Evolutionary conservation across 2,113 vertebrate genomes (phyloP), one percentile per base, ranked within the genome.

Genomic region (Erpornis zantholeuca): DNA sequence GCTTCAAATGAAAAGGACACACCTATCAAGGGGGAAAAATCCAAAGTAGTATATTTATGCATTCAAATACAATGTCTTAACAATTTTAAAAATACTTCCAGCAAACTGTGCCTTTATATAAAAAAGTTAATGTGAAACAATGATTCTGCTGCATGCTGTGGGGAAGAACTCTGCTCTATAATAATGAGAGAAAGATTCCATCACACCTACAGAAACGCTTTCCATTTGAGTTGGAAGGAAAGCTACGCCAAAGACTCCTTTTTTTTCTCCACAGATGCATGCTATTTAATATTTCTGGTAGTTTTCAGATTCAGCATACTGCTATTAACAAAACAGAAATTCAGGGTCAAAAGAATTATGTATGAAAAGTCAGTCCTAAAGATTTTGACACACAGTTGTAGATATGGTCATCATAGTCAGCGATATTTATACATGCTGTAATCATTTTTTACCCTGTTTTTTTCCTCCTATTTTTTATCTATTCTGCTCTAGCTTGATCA

Each of bases 1-100:
- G 98, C 98, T 97, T 98, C 98, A 82, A 99, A 99, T 31, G 99
- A 99, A 96, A 99, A 98, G 6, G 99, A 98, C 23, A 99, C 98
- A 56, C 98, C 99, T 99, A 94, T 54, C 23, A 52, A 53, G 54
- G 40, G 44, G 7, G 50, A 12, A 78, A 42, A 44, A 71, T 4
- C 0, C 50, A 45, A n/a, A 49, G 8, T 5, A n/a, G 1, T 44
- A 11, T 24, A 82, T 50, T 83, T 66, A 86, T 18, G 5, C n/a
- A 54, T 63, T 52, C 12, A 88, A 83, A 64, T 11, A 44, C 21
- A 61, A 1, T 13, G 11, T 33, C 36, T 65, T 44, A 49, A 29
- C 16, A 65, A 33, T 21, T 87, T 33, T 2, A 52, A 69, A 87
- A 88, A 73, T 17, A 45, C 10, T 66, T 95, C 29, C 63, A 53